Percentiles rank a stretch among this genome's conserved stretches.
Evolutionary conservation across 2,888 invertebrate genomes (phyloP).

Genomic region (Piscicola geometra): DNA sequence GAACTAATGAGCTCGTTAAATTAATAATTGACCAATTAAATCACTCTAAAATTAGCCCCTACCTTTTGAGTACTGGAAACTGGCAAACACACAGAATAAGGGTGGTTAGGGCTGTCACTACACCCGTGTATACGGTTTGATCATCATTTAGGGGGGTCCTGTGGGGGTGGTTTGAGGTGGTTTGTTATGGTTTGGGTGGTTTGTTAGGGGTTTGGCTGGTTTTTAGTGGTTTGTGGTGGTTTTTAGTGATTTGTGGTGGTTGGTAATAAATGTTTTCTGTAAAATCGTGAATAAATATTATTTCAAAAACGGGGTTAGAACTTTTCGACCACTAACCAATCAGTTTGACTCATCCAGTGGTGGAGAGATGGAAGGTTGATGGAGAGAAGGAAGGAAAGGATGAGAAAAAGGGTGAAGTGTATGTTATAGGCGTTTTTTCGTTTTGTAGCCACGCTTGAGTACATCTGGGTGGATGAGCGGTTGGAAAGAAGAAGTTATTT

Average conservation of each 20-base stretch:
- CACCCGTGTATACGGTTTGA: no score
- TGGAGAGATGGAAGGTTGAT: slow-evolving; percentile 39
- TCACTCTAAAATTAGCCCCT: no score
- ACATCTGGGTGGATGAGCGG: not conserved
- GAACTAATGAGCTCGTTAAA: no score
- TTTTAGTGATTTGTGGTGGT: no score
- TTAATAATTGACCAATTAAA: no score
- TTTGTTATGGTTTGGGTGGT: not conserved
- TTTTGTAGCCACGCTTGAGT: not conserved
- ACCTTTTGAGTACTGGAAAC: no score
- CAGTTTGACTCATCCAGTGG: slow-evolving; percentile 36
- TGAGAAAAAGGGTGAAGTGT: slow-evolving; percentile 38
- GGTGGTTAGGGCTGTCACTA: no score
- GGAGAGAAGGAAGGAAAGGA: slow-evolving; percentile 35
- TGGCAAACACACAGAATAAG: no score
- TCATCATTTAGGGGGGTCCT: not conserved
- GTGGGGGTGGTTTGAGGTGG: not conserved
- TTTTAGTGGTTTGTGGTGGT: no score
- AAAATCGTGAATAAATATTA: no score
- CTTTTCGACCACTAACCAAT: slow-evolving; percentile 3
- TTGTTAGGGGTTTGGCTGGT: no score
- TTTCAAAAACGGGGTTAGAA: not conserved
- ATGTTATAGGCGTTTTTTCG: slow-evolving; percentile 35
- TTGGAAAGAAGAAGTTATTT: not conserved
- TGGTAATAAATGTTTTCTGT: no score